A percentile compares a stretch with the other conserved stretches of the same genome.
These are phyloP conservation scores for Listronotus bonariensis DNA, from an alignment of 1,140 invertebrate genomes.

Conservation along the genomic window DNA sequence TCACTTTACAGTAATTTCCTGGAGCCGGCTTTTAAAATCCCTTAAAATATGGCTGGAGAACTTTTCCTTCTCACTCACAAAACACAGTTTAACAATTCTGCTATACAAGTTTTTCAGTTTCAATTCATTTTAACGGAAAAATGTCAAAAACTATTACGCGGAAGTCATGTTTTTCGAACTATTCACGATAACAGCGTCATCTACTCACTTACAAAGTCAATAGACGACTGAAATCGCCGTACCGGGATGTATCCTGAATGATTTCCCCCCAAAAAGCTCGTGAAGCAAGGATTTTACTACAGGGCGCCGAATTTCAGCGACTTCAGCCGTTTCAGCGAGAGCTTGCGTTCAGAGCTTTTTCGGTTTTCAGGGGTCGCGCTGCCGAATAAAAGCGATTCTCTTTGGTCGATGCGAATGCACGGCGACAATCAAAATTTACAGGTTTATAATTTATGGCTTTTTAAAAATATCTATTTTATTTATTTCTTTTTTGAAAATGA, in stretches of 20 bases:
- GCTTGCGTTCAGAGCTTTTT: conserved; percentile 32
- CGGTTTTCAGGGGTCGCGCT: conserved; percentile 14
- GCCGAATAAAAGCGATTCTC: not conserved
- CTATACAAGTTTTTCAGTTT: no score
- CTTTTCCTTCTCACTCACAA: no score
- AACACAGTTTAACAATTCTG: no score
- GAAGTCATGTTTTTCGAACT: conserved; percentile 4
- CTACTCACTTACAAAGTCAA: not conserved
- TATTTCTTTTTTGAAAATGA: no score
- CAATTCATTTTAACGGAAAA: not conserved
- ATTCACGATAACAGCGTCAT: not conserved
- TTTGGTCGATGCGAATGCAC: no score
- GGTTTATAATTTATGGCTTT: not conserved
- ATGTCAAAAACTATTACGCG: not conserved
- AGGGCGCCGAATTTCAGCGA: conserved; percentile 30
- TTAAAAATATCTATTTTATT: no score
- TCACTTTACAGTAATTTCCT: no score
- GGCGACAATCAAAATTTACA: not conserved
- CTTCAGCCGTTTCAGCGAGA: conserved; percentile 27
- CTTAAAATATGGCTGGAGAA: no score
- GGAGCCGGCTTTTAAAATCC: no score
- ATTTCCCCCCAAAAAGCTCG: conserved; percentile 25
- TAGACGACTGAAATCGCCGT: conserved; percentile 24
- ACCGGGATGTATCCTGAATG: conserved; percentile 30
- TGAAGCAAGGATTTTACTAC: conserved; percentile 19